phyloP scores from a whole-genome alignment of 2,113 vertebrate species.

The Aspidoscelis tigris region DNA sequence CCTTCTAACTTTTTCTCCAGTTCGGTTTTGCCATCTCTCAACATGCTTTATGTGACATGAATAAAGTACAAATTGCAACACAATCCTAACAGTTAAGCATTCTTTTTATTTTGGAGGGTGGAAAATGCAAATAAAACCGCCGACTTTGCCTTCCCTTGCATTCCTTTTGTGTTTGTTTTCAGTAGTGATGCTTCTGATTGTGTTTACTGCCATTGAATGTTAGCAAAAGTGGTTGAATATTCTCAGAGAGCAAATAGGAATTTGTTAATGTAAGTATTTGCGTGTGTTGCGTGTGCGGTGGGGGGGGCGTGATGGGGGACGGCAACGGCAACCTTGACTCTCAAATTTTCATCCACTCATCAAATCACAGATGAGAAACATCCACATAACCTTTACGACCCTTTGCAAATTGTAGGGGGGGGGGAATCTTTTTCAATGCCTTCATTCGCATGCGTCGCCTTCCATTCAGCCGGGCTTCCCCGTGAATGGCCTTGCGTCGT shows the following conservation, averaged over 20 bases:
- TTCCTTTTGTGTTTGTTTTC: slow-evolving; percentile 13
- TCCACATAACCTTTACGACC: background rate
- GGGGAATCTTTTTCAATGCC: background rate
- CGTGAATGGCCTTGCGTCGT: background rate
- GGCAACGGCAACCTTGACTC: slow-evolving; percentile 14
- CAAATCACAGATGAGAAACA: slow-evolving; percentile 24
- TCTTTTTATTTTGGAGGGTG: background rate
- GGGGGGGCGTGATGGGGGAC: background rate
- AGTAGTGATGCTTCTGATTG: background rate
- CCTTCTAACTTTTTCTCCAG: slow-evolving; percentile 15
- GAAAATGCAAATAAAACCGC: background rate
- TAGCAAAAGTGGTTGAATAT: slow-evolving; percentile 11
- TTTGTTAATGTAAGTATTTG: slow-evolving; percentile 12
- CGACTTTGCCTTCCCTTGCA: slow-evolving; percentile 27
- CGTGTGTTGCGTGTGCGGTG: background rate
- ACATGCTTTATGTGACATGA: slow-evolving; percentile 34
- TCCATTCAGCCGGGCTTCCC: background rate
- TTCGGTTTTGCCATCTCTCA: slow-evolving; percentile 21
- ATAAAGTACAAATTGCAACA: slow-evolving; percentile 40
- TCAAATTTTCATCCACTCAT: slow-evolving; percentile 13
- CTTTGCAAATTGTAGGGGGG: background rate
- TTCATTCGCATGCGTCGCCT: background rate
- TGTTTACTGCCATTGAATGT: slow-evolving; percentile 34
- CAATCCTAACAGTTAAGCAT: slow-evolving; percentile 28
- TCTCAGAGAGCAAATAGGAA: slow-evolving; percentile 32